These are phyloP conservation scores for Oophaga pumilio DNA, from an alignment of 2,113 vertebrate genomes.

Conservation along the genomic window DNA sequence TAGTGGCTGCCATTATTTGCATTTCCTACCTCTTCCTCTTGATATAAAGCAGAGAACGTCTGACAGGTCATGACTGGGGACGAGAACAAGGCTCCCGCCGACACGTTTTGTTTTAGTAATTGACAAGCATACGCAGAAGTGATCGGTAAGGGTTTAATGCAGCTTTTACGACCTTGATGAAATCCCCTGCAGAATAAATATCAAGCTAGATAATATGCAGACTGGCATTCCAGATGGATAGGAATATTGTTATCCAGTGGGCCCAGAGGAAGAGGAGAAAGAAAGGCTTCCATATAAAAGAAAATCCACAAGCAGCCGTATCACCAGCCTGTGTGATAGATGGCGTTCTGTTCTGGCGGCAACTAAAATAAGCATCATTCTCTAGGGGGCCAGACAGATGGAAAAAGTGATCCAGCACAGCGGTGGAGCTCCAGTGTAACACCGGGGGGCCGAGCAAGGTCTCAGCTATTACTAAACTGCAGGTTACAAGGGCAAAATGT, in stretches of 20 bases:
- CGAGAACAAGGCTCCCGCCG: constrained; percentile 12
- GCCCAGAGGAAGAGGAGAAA: neutral
- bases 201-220: constrained; percentile 20
- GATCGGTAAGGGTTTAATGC: constrained; percentile 14
- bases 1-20: neutral
- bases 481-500: constrained; percentile 16
- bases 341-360: neutral
- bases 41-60: neutral
- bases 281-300: neutral
- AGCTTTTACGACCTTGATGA: constrained; percentile 23
- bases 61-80: constrained; percentile 1
- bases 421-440: neutral
- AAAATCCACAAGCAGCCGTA: neutral
- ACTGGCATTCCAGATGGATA: constrained; percentile 29
- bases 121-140: constrained; percentile 14
- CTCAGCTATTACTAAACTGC: neutral
- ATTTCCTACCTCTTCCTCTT: neutral
- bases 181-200: constrained; percentile 38
- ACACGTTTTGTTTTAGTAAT: constrained; percentile 2
- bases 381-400: constrained; percentile 29
- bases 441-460: neutral
- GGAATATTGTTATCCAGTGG: constrained; percentile 21
- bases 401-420: constrained; percentile 8
- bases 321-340: constrained; percentile 4
- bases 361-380: constrained; percentile 2